phyloP scores from a whole-genome alignment of 92 coral and sea anemone genomes.

The Galaxea fascicularis region DNA sequence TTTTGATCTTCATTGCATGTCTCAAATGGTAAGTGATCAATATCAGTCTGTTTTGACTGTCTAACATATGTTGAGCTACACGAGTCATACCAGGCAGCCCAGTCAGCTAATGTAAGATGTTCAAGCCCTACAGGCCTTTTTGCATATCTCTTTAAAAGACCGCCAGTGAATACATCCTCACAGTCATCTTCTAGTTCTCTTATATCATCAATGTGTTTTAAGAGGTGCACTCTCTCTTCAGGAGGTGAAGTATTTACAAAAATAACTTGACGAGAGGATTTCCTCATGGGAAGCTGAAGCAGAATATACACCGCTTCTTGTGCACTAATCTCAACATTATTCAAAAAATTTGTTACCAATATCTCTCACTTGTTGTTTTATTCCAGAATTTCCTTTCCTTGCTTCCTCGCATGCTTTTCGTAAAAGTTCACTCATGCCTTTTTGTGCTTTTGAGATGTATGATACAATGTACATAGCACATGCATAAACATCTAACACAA shows the following conservation, averaged over 20 bases:
- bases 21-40: constrained; percentile 50
- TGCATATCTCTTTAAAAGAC: constrained; percentile 50
- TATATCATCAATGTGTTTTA: constrained; percentile 50
- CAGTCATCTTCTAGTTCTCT: not conserved
- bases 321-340: not conserved
- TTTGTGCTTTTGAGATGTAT: constrained; percentile 30
- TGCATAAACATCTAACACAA: too few species aligned
- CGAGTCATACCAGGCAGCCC: constrained; percentile 63
- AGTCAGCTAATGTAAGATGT: constrained; percentile 59
- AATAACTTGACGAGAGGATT: constrained; percentile 37
- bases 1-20: constrained; percentile 43
- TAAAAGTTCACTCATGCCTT: constrained; percentile 46
- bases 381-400: too few species aligned
- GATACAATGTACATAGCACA: too few species aligned
- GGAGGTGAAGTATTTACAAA: constrained; percentile 38
- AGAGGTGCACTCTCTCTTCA: constrained; percentile 50
- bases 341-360: not conserved
- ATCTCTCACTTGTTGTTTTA: not conserved
- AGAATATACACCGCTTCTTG: too few species aligned
- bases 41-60: constrained; percentile 32
- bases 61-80: constrained; percentile 17
- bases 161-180: not conserved
- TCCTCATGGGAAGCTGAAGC: constrained; percentile 53
- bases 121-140: constrained; percentile 44
- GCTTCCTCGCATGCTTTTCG: constrained; percentile 55